Base-by-base conservation (phyloP, 2,888 invertebrate genomes). In the Dasysyrphus albostriatus region DNA sequence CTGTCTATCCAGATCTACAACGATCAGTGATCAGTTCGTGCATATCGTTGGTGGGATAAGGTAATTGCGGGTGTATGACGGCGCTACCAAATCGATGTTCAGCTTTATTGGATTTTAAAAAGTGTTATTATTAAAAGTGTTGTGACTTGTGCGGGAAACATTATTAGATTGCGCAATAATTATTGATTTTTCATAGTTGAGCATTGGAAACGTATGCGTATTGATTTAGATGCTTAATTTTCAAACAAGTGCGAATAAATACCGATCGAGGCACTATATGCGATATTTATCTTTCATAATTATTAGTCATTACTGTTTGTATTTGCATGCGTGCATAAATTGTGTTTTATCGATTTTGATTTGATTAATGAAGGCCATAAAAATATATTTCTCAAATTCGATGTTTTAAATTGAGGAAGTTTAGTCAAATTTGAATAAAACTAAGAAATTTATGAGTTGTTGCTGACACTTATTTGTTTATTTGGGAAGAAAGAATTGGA, bases 11-110 rank as follows among this genome's bases (percentile, higher is more conserved):
- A 74, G 70, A 78, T 82, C 65, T 19, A 78, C 51, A 61, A 24
- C 16, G 39, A 61, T 61, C 24, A 75, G 49, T 32, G 87, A 83
- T 87, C 87, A 87, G 87, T 87, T 78, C 51, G 70, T 73, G 70
- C 16, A 54, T 74, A 78, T 82, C 87, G 82, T 70, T 75, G 63
- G 74, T 78, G 74, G 74, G 69, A 65, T 78, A 24, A 72, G 42
- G 76, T 73, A 44, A 75, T 65, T 51, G 74, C 77, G 82, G 65
- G 58, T 70, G 69, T 76, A 44, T n/a, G 16, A 6, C 65, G 39
- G 4, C 37, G 24, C 3, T 39, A 10, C 0, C n/a, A 32, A 32
- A 37, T 74, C 69, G 14, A 63, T 63, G 7, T 61, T 69, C 14
- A 16, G 5, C 1, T 67, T 56, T 24, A 65, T 39, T 44, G 44